Percentiles rank a stretch among this genome's conserved stretches.
These are phyloP conservation scores for Saturnia japonica DNA, from an alignment of 2,888 invertebrate species.

Conservation along the genomic window DNA sequence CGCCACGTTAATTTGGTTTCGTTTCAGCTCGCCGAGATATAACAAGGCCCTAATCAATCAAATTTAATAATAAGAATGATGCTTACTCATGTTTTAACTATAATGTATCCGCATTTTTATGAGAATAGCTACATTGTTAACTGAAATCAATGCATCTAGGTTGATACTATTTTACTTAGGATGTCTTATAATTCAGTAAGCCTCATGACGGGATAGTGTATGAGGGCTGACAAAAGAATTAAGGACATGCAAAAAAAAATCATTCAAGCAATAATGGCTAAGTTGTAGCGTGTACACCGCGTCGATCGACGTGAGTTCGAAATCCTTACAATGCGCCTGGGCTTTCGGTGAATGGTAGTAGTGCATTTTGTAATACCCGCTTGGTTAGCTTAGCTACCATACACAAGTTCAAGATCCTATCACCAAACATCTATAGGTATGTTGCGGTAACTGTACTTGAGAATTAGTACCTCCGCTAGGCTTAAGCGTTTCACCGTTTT, in stretches of 20 bases:
- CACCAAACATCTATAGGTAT: too few species aligned
- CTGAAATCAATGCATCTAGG: background rate
- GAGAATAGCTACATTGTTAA: constrained; percentile 9
- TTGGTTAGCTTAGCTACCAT: too few species aligned
- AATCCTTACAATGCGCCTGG: too few species aligned
- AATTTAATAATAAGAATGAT: constrained; percentile 7
- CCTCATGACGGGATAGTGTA: background rate
- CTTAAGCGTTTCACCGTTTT: too few species aligned
- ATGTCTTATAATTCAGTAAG: background rate
- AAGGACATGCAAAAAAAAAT: background rate
- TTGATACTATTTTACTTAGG: background rate
- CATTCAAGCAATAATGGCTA: too few species aligned
- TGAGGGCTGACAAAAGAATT: background rate
- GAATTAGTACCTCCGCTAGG: too few species aligned
- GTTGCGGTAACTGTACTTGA: too few species aligned
- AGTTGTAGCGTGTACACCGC: too few species aligned
- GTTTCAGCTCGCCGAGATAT: constrained; percentile 14
- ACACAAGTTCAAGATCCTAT: too few species aligned
- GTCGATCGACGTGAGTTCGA: too few species aligned
- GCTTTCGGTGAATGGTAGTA: too few species aligned
- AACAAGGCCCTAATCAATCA: constrained; percentile 10
- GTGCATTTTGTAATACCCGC: too few species aligned
- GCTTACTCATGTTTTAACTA: constrained; percentile 9
- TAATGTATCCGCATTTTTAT: background rate
- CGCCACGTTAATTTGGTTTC: constrained; percentile 15